These are phyloP conservation scores for Acomys russatus DNA, from an alignment of 2,797 vertebrate genomes.

Conservation along the genomic window DNA sequence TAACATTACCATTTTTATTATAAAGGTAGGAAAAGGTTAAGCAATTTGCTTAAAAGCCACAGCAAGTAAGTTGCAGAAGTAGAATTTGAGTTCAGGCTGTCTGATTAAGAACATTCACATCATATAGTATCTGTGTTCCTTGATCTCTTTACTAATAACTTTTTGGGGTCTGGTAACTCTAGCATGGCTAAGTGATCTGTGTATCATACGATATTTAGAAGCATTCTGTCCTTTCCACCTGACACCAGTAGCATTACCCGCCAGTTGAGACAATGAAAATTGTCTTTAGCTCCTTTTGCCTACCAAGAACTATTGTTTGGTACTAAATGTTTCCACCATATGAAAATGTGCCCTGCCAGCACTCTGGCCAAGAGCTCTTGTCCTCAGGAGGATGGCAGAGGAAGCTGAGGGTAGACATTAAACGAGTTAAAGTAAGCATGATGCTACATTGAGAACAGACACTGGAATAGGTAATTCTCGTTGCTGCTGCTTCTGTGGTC, in stretches of 20 bases:
- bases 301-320: conserved; percentile 19
- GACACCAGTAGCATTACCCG: neutral
- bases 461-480: neutral
- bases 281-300: neutral
- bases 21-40: neutral
- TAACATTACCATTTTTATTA: neutral
- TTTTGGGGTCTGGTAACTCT: neutral
- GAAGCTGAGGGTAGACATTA: neutral
- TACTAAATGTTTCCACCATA: neutral
- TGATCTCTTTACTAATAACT: neutral
- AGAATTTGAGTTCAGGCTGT: neutral
- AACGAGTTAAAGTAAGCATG: neutral
- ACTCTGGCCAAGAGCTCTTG: neutral
- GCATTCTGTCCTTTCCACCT: neutral
- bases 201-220: neutral
- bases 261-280: neutral
- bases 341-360: neutral
- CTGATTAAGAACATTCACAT: neutral
- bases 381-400: neutral
- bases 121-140: neutral
- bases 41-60: neutral
- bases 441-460: neutral
- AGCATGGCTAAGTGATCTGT: neutral
- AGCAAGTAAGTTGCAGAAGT: neutral
- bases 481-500: neutral